Base-by-base conservation (phyloP, 2,113 vertebrate genomes). In the Barbus barbus region DNA sequence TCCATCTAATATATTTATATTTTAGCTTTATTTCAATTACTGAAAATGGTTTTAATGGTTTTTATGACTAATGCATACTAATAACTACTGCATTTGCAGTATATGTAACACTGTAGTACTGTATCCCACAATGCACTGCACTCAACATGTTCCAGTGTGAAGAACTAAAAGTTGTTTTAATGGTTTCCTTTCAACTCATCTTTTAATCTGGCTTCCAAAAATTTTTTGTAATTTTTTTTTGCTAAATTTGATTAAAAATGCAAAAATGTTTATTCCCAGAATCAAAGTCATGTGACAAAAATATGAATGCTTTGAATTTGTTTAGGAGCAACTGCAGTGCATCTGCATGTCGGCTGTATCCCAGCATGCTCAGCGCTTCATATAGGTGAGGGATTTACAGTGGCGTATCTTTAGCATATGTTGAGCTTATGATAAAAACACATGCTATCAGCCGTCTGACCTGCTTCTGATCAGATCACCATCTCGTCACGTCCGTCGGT, bases 401-500 rank as follows among this genome's bases (percentile, higher is more conserved):
- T 11, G 53, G 8, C 48, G 81, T 80, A 33, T 38, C 38, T 85
- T 8, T 61, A 48, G 12, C 60, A 22, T 80, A 80, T 81, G 78
- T 67, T 3, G 3, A 60, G 77, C 31, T 79, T 44, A 77, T 51
- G 2, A 11, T 58, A 63, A 63, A 63, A 11, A 63, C 75, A 33
- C 48, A 41, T 76, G 74, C n/a, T 46, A 11, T 73, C 71, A 2
- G 5, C 6, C 26, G 3, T 65, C 46, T 75, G 72, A 75, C 72
- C 72, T 75, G 44, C 14, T 60, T 60, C 48, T 65, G 88, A 58
- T 31, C 46, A 46, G 38, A 73, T 33, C 46, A 8, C 20, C 4
- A 4, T 53, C 46, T 71, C 26, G 11, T 46, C 28, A 65, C 89
- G 87, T 84, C 16, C 71, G 81, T 78, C 71, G 61, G 83, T 76